A percentile compares a stretch with the other conserved stretches of the same genome.
Conservation (phyloP, 2,797 vertebrate genomes). For the Labeo calbasu region DNA sequence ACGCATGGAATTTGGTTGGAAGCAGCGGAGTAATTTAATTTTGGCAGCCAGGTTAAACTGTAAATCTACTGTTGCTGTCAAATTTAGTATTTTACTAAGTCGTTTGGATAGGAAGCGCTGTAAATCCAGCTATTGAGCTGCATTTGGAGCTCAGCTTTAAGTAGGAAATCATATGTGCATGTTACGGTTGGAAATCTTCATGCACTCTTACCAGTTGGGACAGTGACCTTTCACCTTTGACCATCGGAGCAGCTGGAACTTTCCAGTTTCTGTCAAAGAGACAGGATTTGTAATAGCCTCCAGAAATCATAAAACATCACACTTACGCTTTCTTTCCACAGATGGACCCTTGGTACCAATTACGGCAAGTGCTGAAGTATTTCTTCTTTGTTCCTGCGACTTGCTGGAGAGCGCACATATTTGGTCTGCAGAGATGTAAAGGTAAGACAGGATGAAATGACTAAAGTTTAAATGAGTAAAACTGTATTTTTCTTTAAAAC, state of each 20-base stretch:
- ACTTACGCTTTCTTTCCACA: slow-evolving; percentile 99
- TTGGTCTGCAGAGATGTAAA: slow-evolving; percentile 79
- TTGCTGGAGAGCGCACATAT: slow-evolving; percentile 96
- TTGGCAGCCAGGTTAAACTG: slow-evolving; percentile 7
- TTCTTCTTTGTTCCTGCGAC: slow-evolving; percentile 96
- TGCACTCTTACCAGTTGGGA: background rate
- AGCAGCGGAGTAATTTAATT: background rate
- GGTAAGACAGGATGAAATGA: slow-evolving; percentile 36
- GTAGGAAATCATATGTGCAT: slow-evolving; percentile 24
- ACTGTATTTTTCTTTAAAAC: background rate
- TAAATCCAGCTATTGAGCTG: background rate
- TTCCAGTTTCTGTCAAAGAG: slow-evolving; percentile 28
- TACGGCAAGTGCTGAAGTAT: slow-evolving; percentile 97
- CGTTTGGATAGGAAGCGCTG: background rate
- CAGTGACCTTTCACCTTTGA: slow-evolving; percentile 44
- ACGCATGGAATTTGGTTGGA: background rate
- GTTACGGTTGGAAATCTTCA: background rate
- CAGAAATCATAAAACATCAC: slow-evolving; percentile 53
- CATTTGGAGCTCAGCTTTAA: background rate
- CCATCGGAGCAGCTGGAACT: background rate
- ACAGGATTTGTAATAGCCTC: slow-evolving; percentile 32
- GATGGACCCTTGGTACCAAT: slow-evolving; percentile 94
- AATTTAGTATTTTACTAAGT: background rate
- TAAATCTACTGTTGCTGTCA: slow-evolving; percentile 8
- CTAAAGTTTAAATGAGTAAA: too few relatives aligned